phyloP scores from a whole-genome alignment of 2,888 invertebrate species.

The Pardosa pseudoannulata region DNA sequence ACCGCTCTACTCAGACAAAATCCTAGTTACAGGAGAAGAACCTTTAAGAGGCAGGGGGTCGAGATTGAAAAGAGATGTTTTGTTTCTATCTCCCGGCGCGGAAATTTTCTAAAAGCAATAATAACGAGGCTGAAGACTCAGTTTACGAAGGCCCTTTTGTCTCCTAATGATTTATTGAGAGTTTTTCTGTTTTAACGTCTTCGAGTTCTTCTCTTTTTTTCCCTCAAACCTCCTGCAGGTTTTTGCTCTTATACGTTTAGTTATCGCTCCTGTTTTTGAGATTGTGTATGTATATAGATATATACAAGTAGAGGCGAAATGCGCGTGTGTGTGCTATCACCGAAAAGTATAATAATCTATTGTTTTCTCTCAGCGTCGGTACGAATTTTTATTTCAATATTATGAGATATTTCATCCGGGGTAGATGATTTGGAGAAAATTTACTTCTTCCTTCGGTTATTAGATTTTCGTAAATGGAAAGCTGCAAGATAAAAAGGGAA shows the following conservation, averaged over 20 bases:
- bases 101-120: conserved; percentile 32
- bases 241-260: conserved; percentile 9
- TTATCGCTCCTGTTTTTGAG: neutral
- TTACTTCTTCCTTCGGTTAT: neutral
- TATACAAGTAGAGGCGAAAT: neutral
- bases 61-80: conserved; percentile 28
- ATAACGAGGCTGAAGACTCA: conserved; percentile 18
- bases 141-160: conserved; percentile 31
- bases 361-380: neutral
- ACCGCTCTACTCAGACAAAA: conserved; percentile 4
- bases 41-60: conserved; percentile 14
- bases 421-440: neutral
- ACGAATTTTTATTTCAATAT: neutral
- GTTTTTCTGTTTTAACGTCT: conserved; percentile 28
- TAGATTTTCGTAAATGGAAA: neutral
- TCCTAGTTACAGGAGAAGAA: neutral
- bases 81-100: conserved; percentile 37
- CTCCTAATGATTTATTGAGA: conserved; percentile 53
- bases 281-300: neutral
- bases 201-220: neutral
- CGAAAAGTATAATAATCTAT: neutral
- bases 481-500: neutral
- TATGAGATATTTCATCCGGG: neutral
- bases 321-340: neutral
- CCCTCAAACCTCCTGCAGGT: neutral